These are phyloP conservation scores for Macrobrachium rosenbergii DNA, from an alignment of 1,140 invertebrate genomes.

Conservation along the genomic window DNA sequence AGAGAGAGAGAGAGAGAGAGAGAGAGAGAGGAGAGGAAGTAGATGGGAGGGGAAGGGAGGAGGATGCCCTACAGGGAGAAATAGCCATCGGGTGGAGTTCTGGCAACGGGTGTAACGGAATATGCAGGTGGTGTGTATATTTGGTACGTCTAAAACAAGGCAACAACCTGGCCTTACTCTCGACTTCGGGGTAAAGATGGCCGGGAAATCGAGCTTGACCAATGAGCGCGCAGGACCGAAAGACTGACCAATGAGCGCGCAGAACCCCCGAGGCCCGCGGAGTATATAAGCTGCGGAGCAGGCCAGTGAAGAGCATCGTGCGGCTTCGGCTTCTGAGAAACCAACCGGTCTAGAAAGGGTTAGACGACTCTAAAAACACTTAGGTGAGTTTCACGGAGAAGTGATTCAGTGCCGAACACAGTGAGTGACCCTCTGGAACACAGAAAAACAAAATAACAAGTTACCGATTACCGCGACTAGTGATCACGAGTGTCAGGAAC, in stretches of 20 bases:
- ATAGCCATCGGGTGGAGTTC: background rate
- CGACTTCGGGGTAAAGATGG: slow-evolving; percentile 62
- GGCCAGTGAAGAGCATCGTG: slow-evolving; percentile 47
- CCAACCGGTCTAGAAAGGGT: slow-evolving; percentile 54
- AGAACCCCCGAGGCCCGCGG: background rate
- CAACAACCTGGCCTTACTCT: slow-evolving; percentile 58
- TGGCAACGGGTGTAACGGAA: slow-evolving; percentile 61
- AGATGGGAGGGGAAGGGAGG: background rate
- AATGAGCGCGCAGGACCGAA: slow-evolving; percentile 58
- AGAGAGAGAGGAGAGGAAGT: background rate
- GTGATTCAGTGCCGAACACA: slow-evolving; percentile 32
- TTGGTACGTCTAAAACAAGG: slow-evolving; percentile 56
- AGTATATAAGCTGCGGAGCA: slow-evolving; percentile 51
- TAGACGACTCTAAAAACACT: slow-evolving; percentile 39
- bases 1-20: background rate
- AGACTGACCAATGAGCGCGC: too few species aligned
- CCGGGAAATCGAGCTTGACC: slow-evolving; percentile 44
- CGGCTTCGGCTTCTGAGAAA: slow-evolving; percentile 55
- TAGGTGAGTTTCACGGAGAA: slow-evolving; percentile 55
- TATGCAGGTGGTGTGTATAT: slow-evolving; percentile 64
- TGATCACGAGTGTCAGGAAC: too few species aligned
- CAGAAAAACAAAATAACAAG: too few species aligned
- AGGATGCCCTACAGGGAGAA: background rate
- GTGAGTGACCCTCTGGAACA: too few species aligned
- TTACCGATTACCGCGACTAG: too few species aligned